Percentiles rank a stretch among this genome's conserved stretches.
Conservation (phyloP, 2,888 invertebrate genomes). For the Anoplius nigerrimus region DNA sequence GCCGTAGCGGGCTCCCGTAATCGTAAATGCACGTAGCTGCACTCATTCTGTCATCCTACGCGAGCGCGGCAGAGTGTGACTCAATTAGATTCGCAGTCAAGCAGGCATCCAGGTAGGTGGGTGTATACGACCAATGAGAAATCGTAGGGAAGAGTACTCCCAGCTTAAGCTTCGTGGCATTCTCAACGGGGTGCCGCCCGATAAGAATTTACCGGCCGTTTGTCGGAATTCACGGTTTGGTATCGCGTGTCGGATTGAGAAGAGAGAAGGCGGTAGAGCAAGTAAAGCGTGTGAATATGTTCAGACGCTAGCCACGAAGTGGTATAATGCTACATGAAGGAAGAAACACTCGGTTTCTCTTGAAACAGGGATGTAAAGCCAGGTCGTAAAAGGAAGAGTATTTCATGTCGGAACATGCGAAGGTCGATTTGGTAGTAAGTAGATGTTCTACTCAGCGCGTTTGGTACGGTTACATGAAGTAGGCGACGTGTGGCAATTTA, state of each 20-base stretch:
- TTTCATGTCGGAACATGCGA: no score
- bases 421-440: no score
- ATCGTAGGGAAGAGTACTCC: conserved; percentile 39
- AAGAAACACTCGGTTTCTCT: no score
- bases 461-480: no score
- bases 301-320: not conserved
- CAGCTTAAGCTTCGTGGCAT: conserved; percentile 41
- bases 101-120: conserved; percentile 16
- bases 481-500: no score
- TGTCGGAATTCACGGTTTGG: conserved; percentile 34
- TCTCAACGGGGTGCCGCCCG: conserved; percentile 14
- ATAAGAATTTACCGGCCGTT: conserved; percentile 17
- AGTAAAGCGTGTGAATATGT: conserved; percentile 15
- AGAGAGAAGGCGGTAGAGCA: conserved; percentile 10
- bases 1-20: no score
- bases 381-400: no score
- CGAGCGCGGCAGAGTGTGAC: not conserved
- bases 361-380: no score
- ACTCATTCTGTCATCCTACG: not conserved
- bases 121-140: conserved; percentile 32
- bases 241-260: not conserved
- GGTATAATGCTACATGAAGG: no score
- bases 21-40: not conserved
- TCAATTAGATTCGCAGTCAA: conserved; percentile 4
- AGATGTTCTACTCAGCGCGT: no score